Percentiles rank a stretch among this genome's conserved stretches.
phyloP scores from a whole-genome alignment of 2,888 invertebrate species.

The Epinotia bilunana region DNA sequence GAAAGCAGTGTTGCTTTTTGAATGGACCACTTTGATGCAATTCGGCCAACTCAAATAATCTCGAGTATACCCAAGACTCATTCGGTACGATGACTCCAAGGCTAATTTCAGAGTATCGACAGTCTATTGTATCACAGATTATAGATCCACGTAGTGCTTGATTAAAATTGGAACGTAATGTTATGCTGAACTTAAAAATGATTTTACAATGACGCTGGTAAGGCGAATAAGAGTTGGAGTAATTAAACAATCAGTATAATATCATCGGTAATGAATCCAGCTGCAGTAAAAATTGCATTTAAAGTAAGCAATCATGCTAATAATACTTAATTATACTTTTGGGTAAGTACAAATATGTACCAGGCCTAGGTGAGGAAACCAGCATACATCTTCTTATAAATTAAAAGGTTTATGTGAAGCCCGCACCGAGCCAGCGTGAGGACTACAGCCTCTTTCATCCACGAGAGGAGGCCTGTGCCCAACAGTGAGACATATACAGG shows the following conservation, averaged over 20 bases:
- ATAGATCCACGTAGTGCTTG: background rate
- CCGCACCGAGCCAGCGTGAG: too few relatives aligned
- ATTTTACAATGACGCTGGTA: background rate
- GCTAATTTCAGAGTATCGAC: conserved; percentile 20
- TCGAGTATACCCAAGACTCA: background rate
- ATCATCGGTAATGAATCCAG: conserved; percentile 26
- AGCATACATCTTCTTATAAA: too few relatives aligned
- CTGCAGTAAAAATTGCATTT: conserved; percentile 18
- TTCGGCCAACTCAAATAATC: too few relatives aligned
- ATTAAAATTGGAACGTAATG: background rate
- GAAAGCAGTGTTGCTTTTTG: too few relatives aligned
- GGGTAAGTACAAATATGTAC: too few relatives aligned
- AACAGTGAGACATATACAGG: too few relatives aligned
- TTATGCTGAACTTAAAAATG: background rate
- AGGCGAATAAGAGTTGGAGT: background rate
- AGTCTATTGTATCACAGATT: background rate
- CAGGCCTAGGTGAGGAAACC: too few relatives aligned
- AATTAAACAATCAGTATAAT: conserved; percentile 16
- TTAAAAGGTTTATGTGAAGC: too few relatives aligned
- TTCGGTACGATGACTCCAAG: conserved; percentile 18
- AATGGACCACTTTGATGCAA: too few relatives aligned
- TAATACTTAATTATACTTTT: too few relatives aligned
- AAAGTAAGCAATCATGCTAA: background rate
- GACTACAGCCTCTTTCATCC: too few relatives aligned
- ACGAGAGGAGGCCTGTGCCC: too few relatives aligned